Base-by-base conservation (phyloP, 2,888 invertebrate genomes). In the Ptilodon capucinus region DNA sequence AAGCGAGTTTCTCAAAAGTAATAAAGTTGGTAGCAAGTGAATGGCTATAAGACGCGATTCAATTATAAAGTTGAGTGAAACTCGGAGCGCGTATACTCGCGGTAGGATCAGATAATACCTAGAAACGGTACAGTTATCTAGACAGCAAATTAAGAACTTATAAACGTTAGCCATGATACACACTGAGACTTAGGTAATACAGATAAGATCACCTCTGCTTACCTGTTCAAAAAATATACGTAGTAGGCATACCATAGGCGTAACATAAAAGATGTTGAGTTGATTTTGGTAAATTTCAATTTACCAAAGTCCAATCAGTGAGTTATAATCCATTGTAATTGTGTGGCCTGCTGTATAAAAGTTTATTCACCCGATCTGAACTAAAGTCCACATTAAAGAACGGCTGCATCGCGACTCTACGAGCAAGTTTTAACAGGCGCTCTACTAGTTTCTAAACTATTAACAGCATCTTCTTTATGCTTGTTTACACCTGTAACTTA, bases 31-130 rank as follows among this genome's bases (percentile, higher is more conserved):
- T 32, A 13, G 6, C 32, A 8, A 44, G 55, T 58, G 51, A 44
- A 46, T 51, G 54, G 58, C 61, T 48, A 50, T 56, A 44, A 19
- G 16, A 51, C 57, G 48, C 57, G 47, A 55, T 61, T 64, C 70
- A 60, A 68, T 73, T 72, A 71, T 61, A 63, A 68, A 74, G 65
- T 74, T 68, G 48, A 43, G 43, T 51, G 47, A 35, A 34, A 35
- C 39, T 40, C 14, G 17, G 14, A 14, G 41, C 6, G 13, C 19
- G 11, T 36, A 34, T 9, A 17, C 4, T 3, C 36, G 18, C n/a
- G 17, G 14, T 16, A 0, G 8, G n/a, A n/a, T 11, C 28, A 28
- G 32, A 0, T 32, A 14, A 7, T 32, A 32, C 2, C 5, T 32
- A 28, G 23, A 23, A 23, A 23, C 23, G 23, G 9, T 23, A 23